Base-by-base conservation (phyloP, 2,888 invertebrate species). In the Dioctria linearis region DNA sequence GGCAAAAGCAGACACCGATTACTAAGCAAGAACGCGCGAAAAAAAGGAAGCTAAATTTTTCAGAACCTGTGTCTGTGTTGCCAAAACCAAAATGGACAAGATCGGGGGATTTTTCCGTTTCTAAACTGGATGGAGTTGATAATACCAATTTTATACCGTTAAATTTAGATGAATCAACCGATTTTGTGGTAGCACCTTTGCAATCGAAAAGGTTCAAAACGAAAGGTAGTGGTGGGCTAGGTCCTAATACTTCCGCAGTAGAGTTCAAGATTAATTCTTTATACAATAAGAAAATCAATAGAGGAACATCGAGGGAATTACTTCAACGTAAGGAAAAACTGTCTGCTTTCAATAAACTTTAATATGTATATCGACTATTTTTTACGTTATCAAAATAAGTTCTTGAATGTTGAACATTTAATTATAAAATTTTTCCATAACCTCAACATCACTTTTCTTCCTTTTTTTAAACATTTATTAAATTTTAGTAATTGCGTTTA, bases 51-150 rank as follows among this genome's bases (percentile, higher is more conserved):
- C 82, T 67, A 11, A n/a, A 71, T 5, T 82, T 84, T 1, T 75
- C 81, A 11, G 84, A 84, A 13, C 83, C 84, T 11, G n/a, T 37
- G 5, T 59, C 63, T 11, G 78, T 79, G 43, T 80, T 84, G 9
- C 85, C 85, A 3, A 85, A 85, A 80, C 83, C 85, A 0, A 83
- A 84, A 49, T 86, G 86, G 86, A 84, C 85, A 4, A 81, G 83
- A 43, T 85, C 85, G 0, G 86, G 86, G 3, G 69, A 83, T 9
- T 85, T 76, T 63, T 25, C 51, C 5, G 57, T 42, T 13, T 13
- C 40, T 8, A 43, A 75, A 11, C 5, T 61, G 61, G 80, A 3
- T 66, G 49, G 5, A 42, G 79, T 4, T 79, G 61, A 37, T 40
- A 25, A 13, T 37, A n/a, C 37, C 11, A 49, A 54, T 43, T 73